Evolutionary conservation across 2,113 vertebrate genomes (phyloP), one percentile per base, ranked within the genome.

Genomic region (Psilopogon haemacephalus): DNA sequence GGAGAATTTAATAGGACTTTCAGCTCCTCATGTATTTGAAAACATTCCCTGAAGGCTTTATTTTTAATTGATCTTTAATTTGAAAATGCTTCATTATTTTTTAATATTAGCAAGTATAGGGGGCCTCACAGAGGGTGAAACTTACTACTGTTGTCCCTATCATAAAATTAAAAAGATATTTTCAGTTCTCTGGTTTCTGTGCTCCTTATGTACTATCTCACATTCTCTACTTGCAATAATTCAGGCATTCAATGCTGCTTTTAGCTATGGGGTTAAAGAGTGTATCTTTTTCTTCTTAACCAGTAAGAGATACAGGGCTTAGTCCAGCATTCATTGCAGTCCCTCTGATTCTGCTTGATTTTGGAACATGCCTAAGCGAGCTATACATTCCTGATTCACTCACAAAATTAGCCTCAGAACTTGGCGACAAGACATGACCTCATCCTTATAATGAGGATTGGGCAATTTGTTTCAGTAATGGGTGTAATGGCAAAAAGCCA

Each of bases 401-500:
- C 11, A 58, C 64, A 69, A 95, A 94, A 80, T 89, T 64, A 95
- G 54, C 44, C 55, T 35, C 60, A 58, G 73, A 89, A 68, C 46
- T 76, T 32, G 38, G 54, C 62, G 35, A 63, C 30, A 87, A 96
- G 87, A 91, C 85, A 83, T 94, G 91, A 96, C 75, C 84, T 96
- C 93, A 96, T 88, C 60, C 46, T 83, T 83, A 74, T 77, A 92
- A 95, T 71, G 15, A 93, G 27, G 72, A 63, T 46, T 2, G 52
- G 38, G 79, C 72, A 77, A 93, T 94, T 85, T 93, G 72, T 95
- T 92, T 92, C 91, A 74, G 42, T 94, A 95, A 96, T 95, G 89
- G 78, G 48, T 91, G 48, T 56, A 76, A 83, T 85, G 94, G 94
- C 91, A 86, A 91, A 94, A 89, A 71, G 89, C 91, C 94, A 94